Evolutionary conservation across 2,797 vertebrate genomes (phyloP).

Genomic region (Champsocephalus gunnari): DNA sequence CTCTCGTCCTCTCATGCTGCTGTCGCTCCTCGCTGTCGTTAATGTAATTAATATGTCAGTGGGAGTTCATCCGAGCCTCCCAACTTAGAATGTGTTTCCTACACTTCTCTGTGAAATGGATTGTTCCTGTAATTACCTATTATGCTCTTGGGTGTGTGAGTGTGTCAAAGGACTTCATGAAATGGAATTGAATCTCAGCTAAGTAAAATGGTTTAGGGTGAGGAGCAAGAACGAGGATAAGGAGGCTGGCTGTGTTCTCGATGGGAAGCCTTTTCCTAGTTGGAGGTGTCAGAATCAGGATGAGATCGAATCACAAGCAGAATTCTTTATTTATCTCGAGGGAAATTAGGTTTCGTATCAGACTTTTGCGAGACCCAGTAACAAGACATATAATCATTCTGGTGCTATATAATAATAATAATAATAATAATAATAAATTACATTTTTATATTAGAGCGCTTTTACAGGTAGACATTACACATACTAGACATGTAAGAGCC

Average conservation of each 20-base stretch:
- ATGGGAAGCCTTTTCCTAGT: not conserved
- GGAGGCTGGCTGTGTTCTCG: not conserved
- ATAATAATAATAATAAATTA: too few relatives aligned
- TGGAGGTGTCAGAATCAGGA: not conserved
- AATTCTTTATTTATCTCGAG: too few relatives aligned
- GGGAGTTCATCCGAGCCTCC: conserved; percentile 3
- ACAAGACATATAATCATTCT: not conserved
- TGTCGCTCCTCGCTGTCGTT: conserved; percentile 7
- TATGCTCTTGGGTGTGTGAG: not conserved
- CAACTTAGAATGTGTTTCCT: not conserved
- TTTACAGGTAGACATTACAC: too few relatives aligned
- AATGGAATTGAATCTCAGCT: not conserved
- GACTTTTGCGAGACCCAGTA: not conserved
- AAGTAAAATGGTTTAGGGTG: not conserved
- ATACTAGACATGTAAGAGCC: too few relatives aligned
- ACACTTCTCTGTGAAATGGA: not conserved
- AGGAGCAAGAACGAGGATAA: not conserved
- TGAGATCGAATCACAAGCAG: too few relatives aligned
- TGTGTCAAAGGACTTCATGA: not conserved
- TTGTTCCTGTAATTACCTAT: not conserved
- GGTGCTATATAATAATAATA: not conserved
- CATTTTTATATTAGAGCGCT: too few relatives aligned
- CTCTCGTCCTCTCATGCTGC: conserved; percentile 11
- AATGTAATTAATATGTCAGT: conserved; percentile 13
- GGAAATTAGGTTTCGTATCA: too few relatives aligned